phyloP scores from a whole-genome alignment of 23 tunicate genomes.

The Diplosoma virens region DNA sequence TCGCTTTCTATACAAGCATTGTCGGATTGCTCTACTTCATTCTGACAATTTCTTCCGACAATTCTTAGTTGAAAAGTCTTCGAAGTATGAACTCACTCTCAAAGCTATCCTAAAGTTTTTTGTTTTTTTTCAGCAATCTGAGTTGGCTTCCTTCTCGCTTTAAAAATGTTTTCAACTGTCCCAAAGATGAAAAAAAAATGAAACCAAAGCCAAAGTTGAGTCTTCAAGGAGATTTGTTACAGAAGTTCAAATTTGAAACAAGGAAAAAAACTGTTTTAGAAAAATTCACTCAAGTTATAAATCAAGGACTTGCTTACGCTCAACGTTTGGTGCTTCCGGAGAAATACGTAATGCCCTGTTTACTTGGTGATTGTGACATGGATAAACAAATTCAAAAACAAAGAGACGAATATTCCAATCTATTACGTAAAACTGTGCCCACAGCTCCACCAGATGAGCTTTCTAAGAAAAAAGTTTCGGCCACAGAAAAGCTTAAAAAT shows the following conservation, averaged over 20 bases:
- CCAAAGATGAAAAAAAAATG: not conserved
- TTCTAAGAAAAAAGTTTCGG: too few relatives aligned
- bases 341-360: conserved; percentile 65
- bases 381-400: conserved; percentile 61
- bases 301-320: conserved; percentile 46
- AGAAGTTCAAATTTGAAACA: conserved; percentile 39
- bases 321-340: conserved; percentile 74
- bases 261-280: conserved; percentile 53
- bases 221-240: conserved; percentile 30
- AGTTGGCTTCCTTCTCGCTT: conserved; percentile 36
- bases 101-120: too few relatives aligned
- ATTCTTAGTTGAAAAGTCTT: too few relatives aligned
- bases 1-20: too few relatives aligned
- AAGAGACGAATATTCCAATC: conserved; percentile 46
- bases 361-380: conserved; percentile 82
- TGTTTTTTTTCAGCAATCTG: conserved; percentile 45
- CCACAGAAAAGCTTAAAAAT: too few relatives aligned
- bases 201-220: conserved; percentile 36
- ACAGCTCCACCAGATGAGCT: conserved; percentile 33
- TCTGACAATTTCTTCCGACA: too few relatives aligned
- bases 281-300: conserved; percentile 38
- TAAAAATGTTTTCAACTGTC: conserved; percentile 29
- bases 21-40: too few relatives aligned
- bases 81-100: too few relatives aligned
- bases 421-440: conserved; percentile 19